phyloP scores from a whole-genome alignment of 35 echinoderm and acorn worm species.

The Amphiura filiformis region DNA sequence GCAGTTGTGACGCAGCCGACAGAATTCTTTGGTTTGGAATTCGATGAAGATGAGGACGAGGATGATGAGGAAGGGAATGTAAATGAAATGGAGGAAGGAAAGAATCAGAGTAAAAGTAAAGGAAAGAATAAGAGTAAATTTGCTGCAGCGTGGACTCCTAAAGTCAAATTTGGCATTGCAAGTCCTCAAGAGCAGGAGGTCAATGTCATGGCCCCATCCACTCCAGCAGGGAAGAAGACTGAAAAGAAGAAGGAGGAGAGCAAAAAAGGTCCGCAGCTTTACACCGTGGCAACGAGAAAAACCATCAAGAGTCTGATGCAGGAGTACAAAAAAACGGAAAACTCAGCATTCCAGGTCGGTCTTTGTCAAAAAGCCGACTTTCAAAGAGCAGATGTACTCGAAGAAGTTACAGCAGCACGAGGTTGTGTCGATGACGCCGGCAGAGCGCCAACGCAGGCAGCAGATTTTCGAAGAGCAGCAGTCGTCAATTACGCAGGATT shows the following conservation, averaged over 20 bases:
- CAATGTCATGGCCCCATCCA: constrained; percentile 53
- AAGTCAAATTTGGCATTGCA: constrained; percentile 62
- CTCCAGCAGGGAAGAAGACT: constrained; percentile 5
- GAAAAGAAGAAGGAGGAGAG: constrained; percentile 42
- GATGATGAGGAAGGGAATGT: constrained; percentile 27
- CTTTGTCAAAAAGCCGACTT: constrained; percentile 95
- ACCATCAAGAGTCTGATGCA: constrained; percentile 99
- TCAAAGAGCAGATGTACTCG: constrained; percentile 90
- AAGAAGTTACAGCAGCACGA: constrained; percentile 51
- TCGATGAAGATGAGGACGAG: constrained; percentile 31
- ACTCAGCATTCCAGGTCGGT: constrained; percentile 87
- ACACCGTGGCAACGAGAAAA: constrained; percentile 87
- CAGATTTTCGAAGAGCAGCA: constrained; percentile 87
- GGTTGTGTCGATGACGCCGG: constrained; percentile 28
- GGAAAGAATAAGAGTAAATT: constrained; percentile 60
- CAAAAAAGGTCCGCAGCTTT: constrained; percentile 36
- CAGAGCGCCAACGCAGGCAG: constrained; percentile 68
- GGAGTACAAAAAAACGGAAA: constrained; percentile 98
- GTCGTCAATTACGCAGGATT: constrained; percentile 65
- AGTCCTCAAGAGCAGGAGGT: constrained; percentile 48
- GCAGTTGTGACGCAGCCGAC: constrained; percentile 25
- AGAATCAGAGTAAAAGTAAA: not conserved
- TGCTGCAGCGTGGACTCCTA: constrained; percentile 94
- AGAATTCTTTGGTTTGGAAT: constrained; percentile 33
- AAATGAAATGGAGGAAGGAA: not conserved